These are phyloP conservation scores for Cerastis rubricosa DNA, from an alignment of 2,888 invertebrate species.

Conservation along the genomic window DNA sequence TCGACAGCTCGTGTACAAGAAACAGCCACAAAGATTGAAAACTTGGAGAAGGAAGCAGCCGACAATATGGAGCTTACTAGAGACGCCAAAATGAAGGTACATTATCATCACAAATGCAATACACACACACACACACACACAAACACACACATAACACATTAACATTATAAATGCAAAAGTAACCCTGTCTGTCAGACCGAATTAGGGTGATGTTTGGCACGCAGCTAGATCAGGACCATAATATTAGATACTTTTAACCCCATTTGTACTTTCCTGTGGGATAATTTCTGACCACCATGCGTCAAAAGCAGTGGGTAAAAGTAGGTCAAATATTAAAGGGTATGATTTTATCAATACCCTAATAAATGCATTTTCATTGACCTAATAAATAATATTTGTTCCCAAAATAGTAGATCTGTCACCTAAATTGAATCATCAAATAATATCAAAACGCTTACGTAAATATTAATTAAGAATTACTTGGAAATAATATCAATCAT, in stretches of 20 bases:
- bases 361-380: too few relatives aligned
- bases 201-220: not conserved
- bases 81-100: conserved; percentile 93
- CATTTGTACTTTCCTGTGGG: not conserved
- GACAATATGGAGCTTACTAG: conserved; percentile 93
- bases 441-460: too few relatives aligned
- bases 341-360: too few relatives aligned
- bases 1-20: conserved; percentile 93
- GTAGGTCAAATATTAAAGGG: too few relatives aligned
- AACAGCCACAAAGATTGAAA: conserved; percentile 93
- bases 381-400: too few relatives aligned
- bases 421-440: too few relatives aligned
- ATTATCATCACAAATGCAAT: not conserved
- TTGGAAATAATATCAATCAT: too few relatives aligned
- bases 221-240: not conserved
- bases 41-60: conserved; percentile 92
- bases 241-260: not conserved
- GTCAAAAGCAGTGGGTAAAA: not conserved
- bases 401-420: too few relatives aligned
- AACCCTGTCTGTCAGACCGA: not conserved
- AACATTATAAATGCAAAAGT: not conserved
- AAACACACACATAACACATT: not conserved
- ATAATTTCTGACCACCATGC: not conserved
- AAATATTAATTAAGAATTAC: too few relatives aligned
- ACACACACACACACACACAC: too few relatives aligned